Base-by-base conservation (phyloP, 2,797 vertebrate species). In the Agapornis canus region DNA sequence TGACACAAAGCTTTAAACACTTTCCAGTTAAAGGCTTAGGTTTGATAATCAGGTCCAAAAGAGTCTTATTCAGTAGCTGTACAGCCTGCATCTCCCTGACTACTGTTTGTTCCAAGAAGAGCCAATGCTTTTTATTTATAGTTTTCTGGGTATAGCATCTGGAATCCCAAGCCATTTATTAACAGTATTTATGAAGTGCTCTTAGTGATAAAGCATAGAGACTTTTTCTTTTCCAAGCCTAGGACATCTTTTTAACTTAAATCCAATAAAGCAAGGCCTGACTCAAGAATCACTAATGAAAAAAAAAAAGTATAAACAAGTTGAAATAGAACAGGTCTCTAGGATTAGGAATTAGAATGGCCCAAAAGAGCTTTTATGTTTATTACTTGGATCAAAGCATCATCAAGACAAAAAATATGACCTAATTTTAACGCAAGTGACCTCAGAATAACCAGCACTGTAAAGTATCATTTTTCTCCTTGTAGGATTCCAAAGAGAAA, bases 401-500 rank as follows among this genome's bases (percentile, higher is more conserved):
- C 95, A 97, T 43, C 92, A 82, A 94, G 90, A 97, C 90, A 96
- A 97, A 95, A 97, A 96, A 97, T 92, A 95, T 77, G 95, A 96
- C 95, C 97, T 96, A 95, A 98, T 97, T 98, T 97, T 96, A 97
- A 98, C 97, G 95, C 92, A 87, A 96, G 95, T 98, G 98, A 98
- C 98, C 98, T 98, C 97, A 92, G 97, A 98, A 98, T 98, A 98
- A 98, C 98, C 98, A 98, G 90, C 86, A 89, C 98, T 98, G 98
- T 92, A 97, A 98, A 98, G 97, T 97, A 98, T 98, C 98, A 98
- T 98, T 98, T 98, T 99, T 98, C 98, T 98, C 95, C 97, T 97
- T 97, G 88, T 90, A 98, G 97, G 98, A 98, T 97, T 96, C 96
- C 96, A 96, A 97, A 97, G 96, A 97, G 94, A 96, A 98, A 98